A percentile compares a stretch with the other conserved stretches of the same genome.
phyloP scores from a whole-genome alignment of 2,113 vertebrate genomes.

The Microcebus lehilahytsara region DNA sequence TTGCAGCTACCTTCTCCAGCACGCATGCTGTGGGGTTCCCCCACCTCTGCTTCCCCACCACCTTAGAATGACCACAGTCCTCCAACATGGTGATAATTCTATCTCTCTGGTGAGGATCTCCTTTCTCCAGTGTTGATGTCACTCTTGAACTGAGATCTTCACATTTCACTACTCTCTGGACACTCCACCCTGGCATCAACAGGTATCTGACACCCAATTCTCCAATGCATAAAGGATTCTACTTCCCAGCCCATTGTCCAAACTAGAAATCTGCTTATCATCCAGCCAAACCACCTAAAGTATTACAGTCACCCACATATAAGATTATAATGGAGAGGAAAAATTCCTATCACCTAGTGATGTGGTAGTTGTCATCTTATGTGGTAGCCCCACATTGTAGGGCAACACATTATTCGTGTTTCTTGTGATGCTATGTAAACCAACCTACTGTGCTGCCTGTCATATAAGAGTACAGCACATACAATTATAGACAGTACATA shows the following conservation, averaged over 20 bases:
- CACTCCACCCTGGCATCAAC: neutral
- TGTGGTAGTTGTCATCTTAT: neutral
- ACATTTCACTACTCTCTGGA: neutral
- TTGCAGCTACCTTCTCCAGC: neutral
- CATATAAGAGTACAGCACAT: neutral
- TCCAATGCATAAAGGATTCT: neutral
- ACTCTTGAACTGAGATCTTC: neutral
- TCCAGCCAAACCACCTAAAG: neutral
- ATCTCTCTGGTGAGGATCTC: neutral
- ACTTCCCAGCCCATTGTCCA: neutral
- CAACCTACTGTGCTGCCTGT: neutral
- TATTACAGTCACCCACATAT: neutral
- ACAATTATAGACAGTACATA: neutral
- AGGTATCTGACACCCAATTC: neutral
- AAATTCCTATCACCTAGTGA: neutral
- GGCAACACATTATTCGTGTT: neutral
- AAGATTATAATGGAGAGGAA: neutral
- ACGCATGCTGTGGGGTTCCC: neutral
- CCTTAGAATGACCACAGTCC: neutral
- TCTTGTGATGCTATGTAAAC: neutral
- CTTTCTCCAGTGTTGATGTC: neutral
- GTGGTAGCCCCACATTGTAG: neutral
- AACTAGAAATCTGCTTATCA: neutral
- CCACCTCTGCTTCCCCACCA: neutral
- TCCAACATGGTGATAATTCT: neutral